A percentile compares a stretch with the other conserved stretches of the same genome.
Evolutionary conservation across 2,888 invertebrate species (phyloP).

Genomic region (Nudaria mundana): DNA sequence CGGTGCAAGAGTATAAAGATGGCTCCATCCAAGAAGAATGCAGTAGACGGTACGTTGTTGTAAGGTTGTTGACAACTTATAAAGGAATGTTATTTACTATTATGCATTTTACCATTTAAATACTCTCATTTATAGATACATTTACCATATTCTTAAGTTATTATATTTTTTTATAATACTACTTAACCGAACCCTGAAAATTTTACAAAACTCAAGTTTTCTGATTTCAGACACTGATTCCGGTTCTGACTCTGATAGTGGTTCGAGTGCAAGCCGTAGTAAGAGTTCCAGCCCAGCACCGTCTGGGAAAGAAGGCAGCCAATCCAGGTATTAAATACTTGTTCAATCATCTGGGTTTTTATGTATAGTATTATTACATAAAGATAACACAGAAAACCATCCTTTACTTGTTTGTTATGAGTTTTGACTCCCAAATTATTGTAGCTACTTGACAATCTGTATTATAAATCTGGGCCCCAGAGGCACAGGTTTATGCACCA

Average conservation of each 20-base stretch:
- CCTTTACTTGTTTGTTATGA: no score
- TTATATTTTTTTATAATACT: no score
- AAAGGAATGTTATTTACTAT: background rate
- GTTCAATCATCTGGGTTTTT: no score
- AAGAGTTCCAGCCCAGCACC: constrained; percentile 68
- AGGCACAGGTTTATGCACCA: no score
- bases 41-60: constrained; percentile 39
- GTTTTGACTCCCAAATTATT: no score
- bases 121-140: background rate
- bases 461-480: no score
- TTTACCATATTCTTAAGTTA: no score
- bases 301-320: constrained; percentile 64
- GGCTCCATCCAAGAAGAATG: constrained; percentile 41
- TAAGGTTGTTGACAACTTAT: background rate
- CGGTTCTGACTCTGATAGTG: constrained; percentile 75
- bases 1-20: constrained; percentile 23
- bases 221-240: constrained; percentile 63
- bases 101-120: background rate
- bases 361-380: no score
- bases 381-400: no score
- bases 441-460: no score
- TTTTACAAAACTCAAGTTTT: no score
- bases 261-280: constrained; percentile 67
- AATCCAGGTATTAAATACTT: constrained; percentile 50
- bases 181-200: no score